Conservation (phyloP, 1,140 invertebrate genomes). For the Xylocopa sonorina region DNA sequence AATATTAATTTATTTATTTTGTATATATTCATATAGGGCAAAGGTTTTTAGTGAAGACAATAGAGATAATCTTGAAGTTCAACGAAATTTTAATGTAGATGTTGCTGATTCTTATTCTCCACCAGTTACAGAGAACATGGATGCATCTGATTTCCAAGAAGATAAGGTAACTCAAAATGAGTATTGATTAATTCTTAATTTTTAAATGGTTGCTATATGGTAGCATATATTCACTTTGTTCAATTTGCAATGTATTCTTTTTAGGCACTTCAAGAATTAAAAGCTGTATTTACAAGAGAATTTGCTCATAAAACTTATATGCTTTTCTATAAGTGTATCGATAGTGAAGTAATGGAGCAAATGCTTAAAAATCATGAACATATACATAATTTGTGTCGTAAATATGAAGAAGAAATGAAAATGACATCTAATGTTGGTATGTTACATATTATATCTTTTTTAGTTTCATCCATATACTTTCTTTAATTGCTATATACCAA, state of each 20-base stretch:
- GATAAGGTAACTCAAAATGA: conserved; percentile 66
- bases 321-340: conserved; percentile 90
- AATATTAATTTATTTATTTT: background rate
- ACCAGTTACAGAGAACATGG: conserved; percentile 74
- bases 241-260: conserved; percentile 19
- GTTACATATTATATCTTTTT: background rate
- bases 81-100: conserved; percentile 61
- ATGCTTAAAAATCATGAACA: conserved; percentile 90
- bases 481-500: background rate
- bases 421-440: conserved; percentile 66
- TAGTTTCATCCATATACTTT: background rate
- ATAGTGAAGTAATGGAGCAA: conserved; percentile 87
- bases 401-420: conserved; percentile 83
- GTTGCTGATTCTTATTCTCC: conserved; percentile 83
- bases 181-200: conserved; percentile 6
- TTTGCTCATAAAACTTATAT: conserved; percentile 92
- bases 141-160: conserved; percentile 66
- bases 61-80: conserved; percentile 37
- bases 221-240: no score
- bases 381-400: conserved; percentile 89
- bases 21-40: conserved; percentile 21
- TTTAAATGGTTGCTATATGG: background rate
- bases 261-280: conserved; percentile 89
- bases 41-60: conserved; percentile 37
- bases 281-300: conserved; percentile 90